Evolutionary conservation across 2,888 invertebrate species (phyloP), one percentile per base, ranked within the genome.

Genomic region (Leuctra nigra): DNA sequence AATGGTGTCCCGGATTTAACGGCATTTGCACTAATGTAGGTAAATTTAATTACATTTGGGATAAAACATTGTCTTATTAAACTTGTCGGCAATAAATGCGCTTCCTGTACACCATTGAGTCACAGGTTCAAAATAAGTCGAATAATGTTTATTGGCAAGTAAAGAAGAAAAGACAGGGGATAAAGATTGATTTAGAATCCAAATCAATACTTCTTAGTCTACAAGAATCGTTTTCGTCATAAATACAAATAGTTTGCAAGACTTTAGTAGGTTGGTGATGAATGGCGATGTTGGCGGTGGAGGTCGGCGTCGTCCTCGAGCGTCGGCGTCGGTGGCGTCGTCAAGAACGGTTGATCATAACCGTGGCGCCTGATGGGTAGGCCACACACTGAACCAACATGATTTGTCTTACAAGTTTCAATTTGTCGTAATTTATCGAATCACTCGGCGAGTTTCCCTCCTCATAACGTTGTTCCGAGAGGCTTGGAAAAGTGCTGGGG

Each of bases 401-500:
- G 59, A 61, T 62, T 62, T 62, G 64, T 65, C 64, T 64, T 62
- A 62, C 64, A 44, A 44, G 44, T 44, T 50, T 33, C 50, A 50
- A 64, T 64, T 59, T 62, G 61, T 60, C 56, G 59, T 63, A 63
- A 65, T 65, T 65, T 65, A 65, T 65, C 44, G 64, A 59, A 59
- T 56, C 55, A 46, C 36, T 50, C 50, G 18, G n/a, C n/a, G n/a
- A n/a, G n/a, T n/a, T n/a, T n/a, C n/a, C n/a, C n/a, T n/a, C n/a
- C n/a, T n/a, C n/a, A n/a, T n/a, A n/a, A n/a, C n/a, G n/a, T n/a
- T n/a, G n/a, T n/a, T n/a, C n/a, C n/a, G n/a, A n/a, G n/a, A n/a
- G n/a, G n/a, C n/a, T n/a, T n/a, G n/a, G n/a, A n/a, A n/a, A n/a
- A n/a, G n/a, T n/a, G n/a, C n/a, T n/a, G n/a, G n/a, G n/a, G n/a